Evolutionary conservation across 2,113 vertebrate genomes (phyloP), one percentile per base, ranked within the genome.

Genomic region (Oophaga pumilio): DNA sequence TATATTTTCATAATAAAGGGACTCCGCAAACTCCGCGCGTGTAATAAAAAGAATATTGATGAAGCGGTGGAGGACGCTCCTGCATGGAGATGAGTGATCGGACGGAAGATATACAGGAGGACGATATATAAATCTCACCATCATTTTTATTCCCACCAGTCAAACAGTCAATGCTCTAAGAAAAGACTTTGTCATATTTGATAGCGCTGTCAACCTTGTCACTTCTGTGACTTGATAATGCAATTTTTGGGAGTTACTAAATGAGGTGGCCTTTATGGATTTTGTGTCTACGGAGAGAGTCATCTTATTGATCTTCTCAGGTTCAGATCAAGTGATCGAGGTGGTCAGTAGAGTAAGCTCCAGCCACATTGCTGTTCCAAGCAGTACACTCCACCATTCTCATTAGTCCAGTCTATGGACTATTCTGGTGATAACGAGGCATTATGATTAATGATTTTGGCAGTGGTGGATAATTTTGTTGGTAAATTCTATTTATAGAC

Each of bases 181-280:
- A 87, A 91, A 49, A 90, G 91, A 90, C 90, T 93, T 91, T 91
- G 91, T 90, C 91, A 92, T 93, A 91, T 93, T 93, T 93, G 93
- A 92, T 93, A 92, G 91, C 77, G 68, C 89, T 92, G 92, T 91
- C 90, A 94, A 82, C 89, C 89, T 90, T 90, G 89, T 87, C 74
- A 85, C 89, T 91, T 89, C 28, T 87, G 49, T 28, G 87, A 88
- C 77, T 89, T 93, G 92, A 92, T 91, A 90, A 91, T 33, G 28
- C 0, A 17, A 8, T 73, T 73, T 76, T 76, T 52, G 10, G 17
- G 18, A n/a, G n/a, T 50, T 92, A 91, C 74, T 57, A 89, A 77
- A 68, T 73, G 64, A 84, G n/a, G 50, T 56, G 53, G 15, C n/a
- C 57, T n/a, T 49, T 52, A 52, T 76, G 49, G 6, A 52, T 10